Base-by-base conservation (phyloP, 2,888 invertebrate species). In the Periphyllus acericola region DNA sequence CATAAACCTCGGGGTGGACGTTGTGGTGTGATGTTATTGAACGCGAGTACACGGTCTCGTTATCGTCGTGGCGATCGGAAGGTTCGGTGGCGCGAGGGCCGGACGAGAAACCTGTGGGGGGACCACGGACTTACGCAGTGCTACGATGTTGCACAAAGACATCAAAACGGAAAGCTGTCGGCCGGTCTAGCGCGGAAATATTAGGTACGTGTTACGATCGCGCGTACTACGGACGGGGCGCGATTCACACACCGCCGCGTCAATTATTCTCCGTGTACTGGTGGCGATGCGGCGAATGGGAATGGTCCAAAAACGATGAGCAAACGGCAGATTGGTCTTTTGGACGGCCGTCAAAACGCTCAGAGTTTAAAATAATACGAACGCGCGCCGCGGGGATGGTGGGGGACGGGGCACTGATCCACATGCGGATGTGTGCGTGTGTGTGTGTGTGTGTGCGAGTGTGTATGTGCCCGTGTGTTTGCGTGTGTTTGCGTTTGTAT, bases 81-180 rank as follows among this genome's bases (percentile, higher is more conserved):
- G n/a, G n/a, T n/a, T n/a, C n/a, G n/a, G n/a, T n/a, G n/a, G n/a
- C n/a, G n/a, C n/a, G n/a, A n/a, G n/a, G n/a, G n/a, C n/a, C 55
- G n/a, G 4, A 4, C 68, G 68, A 25, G n/a, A 25, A 60, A 60
- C 68, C 14, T 29, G 29, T 1, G 11, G 68, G 6, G 29, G 0
- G 29, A n/a, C 14, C 3, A 25, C 29, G 25, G 4, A 83, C 86
- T 86, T 80, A 86, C 86, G 79, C 52, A 86, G 68, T 34, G 79
- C 86, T 36, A 86, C 86, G 78, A 86, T 79, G 86, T 86, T 72
- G 25, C 86, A 86, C 86, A 86, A 80, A 86, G 86, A 86, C 86
- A 86, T 86, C 29, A 86, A 86, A 80, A 72, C 60, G 2, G 25
- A 75, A 60, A 6, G 29, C 55, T 36, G 17, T 25, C 60, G 60